phyloP scores from a whole-genome alignment of 2,113 vertebrate species.

The Hucho hucho region DNA sequence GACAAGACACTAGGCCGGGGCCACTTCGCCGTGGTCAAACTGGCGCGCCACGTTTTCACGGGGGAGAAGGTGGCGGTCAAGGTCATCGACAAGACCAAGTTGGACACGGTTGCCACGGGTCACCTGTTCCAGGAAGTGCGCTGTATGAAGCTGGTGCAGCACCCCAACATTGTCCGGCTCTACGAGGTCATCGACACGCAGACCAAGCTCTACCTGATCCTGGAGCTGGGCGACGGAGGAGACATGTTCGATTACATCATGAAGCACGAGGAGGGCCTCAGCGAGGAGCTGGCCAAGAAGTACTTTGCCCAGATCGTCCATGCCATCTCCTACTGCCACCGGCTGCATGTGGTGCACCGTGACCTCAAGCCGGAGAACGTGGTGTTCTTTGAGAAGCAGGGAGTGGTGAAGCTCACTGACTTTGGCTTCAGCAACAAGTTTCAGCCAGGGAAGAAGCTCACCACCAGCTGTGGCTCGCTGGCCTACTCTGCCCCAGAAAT shows the following conservation, averaged over 20 bases:
- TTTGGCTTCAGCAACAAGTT: slow-evolving; percentile 99
- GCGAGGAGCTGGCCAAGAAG: slow-evolving; percentile 94
- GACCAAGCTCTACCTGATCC: slow-evolving; percentile 96
- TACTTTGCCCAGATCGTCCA: slow-evolving; percentile 98
- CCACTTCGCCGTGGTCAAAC: slow-evolving; percentile 96
- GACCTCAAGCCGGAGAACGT: slow-evolving; percentile 98
- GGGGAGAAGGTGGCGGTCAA: slow-evolving; percentile 98
- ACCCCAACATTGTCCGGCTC: slow-evolving; percentile 95
- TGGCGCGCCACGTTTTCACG: slow-evolving; percentile 96
- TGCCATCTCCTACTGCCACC: slow-evolving; percentile 98
- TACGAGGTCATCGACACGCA: slow-evolving; percentile 98
- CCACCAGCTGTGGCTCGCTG: slow-evolving; percentile 95
- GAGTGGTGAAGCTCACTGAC: slow-evolving; percentile 96
- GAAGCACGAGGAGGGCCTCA: slow-evolving; percentile 97
- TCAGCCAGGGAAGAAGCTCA: slow-evolving; percentile 96
- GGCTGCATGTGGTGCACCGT: slow-evolving; percentile 94
- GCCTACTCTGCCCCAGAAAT: slow-evolving; percentile 98
- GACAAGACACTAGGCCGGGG: slow-evolving; percentile 97
- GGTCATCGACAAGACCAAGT: slow-evolving; percentile 97
- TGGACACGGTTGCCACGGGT: slow-evolving; percentile 91
- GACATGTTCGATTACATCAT: slow-evolving; percentile 99
- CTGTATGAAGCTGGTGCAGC: slow-evolving; percentile 98
- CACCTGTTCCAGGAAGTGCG: slow-evolving; percentile 98
- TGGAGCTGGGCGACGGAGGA: slow-evolving; percentile 94
- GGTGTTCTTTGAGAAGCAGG: slow-evolving; percentile 98